Evolutionary conservation across 1,140 invertebrate species (phyloP), one percentile per base, ranked within the genome.

Genomic region (Zelostemma sp.): DNA sequence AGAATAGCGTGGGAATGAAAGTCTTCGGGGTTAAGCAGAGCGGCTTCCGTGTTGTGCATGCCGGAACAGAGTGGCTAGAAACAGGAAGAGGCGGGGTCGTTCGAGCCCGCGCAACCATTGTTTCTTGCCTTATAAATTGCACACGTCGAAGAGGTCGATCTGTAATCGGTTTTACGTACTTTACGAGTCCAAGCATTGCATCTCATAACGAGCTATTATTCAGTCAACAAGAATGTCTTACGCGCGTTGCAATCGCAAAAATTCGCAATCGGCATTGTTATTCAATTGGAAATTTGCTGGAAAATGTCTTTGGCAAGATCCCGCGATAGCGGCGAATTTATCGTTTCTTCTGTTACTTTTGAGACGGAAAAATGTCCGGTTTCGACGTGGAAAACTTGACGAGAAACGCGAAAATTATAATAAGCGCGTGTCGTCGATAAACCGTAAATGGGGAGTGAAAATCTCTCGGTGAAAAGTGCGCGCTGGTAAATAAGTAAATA

Each of bases 41-140:
- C 46, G 45, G 48, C 57, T 65, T 64, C 57, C 67, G 67, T 19
- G 40, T 31, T 50, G 49, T 43, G 54, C 57, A 68, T 25, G 18
- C 50, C 50, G 61, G 51, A 64, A 64, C 61, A 38, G 53, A 46
- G 58, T 53, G 51, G 51, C 18, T 48, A 38, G 21, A 49, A 47
- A 45, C 57, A 65, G 62, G 56, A 65, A 61, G 38, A 61, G 48
- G 61, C 48, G 53, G 59, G 35, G 40, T 38, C 53, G 45, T 41
- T 61, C 56, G 60, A 60, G 41, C 49, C 21, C 47, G 60, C 43
- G 35, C 60, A 60, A 35, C 56, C 17, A 70, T 70, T 70, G 61
- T 70, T 65, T 61, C 40, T 14, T 12, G 18, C 59, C 41, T 64
- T 65, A 57, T 57, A 70, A 65, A 70, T 70, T 70, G 46, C 35